Evolutionary conservation across 2,113 vertebrate species (phyloP).

Genomic region (Lepus timidus): DNA sequence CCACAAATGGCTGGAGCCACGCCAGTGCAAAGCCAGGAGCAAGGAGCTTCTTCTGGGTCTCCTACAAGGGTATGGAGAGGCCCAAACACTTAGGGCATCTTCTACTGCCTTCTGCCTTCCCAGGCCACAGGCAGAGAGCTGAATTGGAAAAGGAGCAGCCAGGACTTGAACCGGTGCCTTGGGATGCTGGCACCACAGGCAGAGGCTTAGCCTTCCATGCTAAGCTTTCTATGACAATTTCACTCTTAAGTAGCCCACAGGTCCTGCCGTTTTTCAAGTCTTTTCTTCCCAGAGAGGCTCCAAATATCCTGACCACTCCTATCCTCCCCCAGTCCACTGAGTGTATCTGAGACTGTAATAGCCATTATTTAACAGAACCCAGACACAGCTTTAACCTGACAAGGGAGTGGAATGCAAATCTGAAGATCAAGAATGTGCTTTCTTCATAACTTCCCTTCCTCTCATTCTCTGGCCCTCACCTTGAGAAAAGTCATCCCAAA

Average conservation of each 20-base stretch:
- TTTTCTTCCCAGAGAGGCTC: neutral
- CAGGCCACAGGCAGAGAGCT: no score
- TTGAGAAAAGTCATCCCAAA: neutral
- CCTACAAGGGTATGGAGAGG: no score
- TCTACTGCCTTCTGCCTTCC: no score
- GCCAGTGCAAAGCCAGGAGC: no score
- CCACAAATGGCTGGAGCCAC: no score
- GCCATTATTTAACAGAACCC: neutral
- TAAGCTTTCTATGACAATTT: neutral
- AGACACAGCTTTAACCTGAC: neutral
- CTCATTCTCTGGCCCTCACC: neutral
- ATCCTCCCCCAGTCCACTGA: neutral
- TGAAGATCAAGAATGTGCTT: neutral
- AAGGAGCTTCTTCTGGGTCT: no score
- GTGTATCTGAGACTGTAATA: neutral
- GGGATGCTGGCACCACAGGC: no score
- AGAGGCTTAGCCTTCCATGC: no score
- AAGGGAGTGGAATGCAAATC: neutral
- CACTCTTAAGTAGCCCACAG: neutral
- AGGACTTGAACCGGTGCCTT: no score
- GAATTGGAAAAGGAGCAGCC: no score
- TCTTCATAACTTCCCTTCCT: neutral
- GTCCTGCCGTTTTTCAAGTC: neutral
- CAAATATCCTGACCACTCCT: neutral
- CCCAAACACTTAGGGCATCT: no score